Evolutionary conservation across 2,113 vertebrate genomes (phyloP).

Genomic region (Scatophagus argus): DNA sequence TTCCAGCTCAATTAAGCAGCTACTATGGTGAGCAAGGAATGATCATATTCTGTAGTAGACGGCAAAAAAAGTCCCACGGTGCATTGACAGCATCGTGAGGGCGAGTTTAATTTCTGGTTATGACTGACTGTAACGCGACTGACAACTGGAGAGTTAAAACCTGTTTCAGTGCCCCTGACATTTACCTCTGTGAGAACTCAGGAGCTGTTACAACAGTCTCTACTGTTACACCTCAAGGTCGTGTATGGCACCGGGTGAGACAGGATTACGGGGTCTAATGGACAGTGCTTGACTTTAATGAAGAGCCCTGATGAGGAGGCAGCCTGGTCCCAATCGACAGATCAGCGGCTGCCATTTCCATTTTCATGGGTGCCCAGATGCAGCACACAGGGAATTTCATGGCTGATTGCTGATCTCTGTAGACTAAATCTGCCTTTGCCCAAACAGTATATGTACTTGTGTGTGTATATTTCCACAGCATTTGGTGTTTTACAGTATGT

Average conservation of each 20-base stretch:
- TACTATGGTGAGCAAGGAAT: constrained; percentile 51
- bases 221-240: constrained; percentile 67
- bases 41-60: constrained; percentile 44
- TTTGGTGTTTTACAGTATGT: constrained; percentile 8
- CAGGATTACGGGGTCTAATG: constrained; percentile 69
- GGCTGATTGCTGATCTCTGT: constrained; percentile 52
- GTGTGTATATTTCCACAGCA: neutral
- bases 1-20: constrained; percentile 76
- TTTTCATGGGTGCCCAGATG: constrained; percentile 69
- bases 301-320: constrained; percentile 71
- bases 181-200: constrained; percentile 37
- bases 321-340: constrained; percentile 61
- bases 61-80: constrained; percentile 46
- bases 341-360: constrained; percentile 68
- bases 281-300: constrained; percentile 70
- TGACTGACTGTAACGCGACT: constrained; percentile 38
- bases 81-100: constrained; percentile 17
- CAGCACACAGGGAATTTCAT: constrained; percentile 53
- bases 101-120: constrained; percentile 50
- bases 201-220: constrained; percentile 49
- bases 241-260: constrained; percentile 46
- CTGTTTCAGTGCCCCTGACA: constrained; percentile 22
- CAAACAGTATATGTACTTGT: neutral
- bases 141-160: constrained; percentile 4
- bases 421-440: constrained; percentile 34